Evolutionary conservation across 2,113 vertebrate species (phyloP).

Genomic region (Melanostigma gelatinosum): DNA sequence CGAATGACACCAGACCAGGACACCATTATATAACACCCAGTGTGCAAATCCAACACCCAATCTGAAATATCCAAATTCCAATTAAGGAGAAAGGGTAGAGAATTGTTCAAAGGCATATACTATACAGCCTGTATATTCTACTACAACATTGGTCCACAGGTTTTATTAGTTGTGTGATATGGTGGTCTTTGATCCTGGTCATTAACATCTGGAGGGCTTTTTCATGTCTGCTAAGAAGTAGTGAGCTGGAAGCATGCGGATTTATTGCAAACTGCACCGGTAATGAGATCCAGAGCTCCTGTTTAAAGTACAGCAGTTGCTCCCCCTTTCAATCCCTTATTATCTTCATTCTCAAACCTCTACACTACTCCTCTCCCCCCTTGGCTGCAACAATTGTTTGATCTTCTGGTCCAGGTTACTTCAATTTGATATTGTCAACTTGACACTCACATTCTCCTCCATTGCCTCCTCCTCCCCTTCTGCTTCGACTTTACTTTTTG

Average conservation of each 20-base stretch:
- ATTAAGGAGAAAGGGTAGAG: not conserved
- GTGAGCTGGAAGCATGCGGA: conserved; percentile 48
- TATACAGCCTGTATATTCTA: not conserved
- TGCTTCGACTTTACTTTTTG: conserved; percentile 47
- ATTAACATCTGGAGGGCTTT: conserved; percentile 68
- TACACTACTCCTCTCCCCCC: not conserved
- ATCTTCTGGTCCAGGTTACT: not conserved
- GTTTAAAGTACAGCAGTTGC: conserved; percentile 49
- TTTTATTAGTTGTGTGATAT: conserved; percentile 44
- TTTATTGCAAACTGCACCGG: conserved; percentile 36
- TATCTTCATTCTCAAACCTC: conserved; percentile 22
- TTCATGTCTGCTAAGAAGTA: conserved; percentile 51
- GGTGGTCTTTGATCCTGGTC: conserved; percentile 60
- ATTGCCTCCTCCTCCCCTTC: conserved; percentile 46
- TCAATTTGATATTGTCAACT: conserved; percentile 8
- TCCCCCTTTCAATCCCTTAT: conserved; percentile 10
- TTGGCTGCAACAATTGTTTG: conserved; percentile 8
- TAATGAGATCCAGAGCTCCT: conserved; percentile 81
- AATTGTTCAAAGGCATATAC: not conserved
- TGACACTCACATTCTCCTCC: conserved; percentile 29
- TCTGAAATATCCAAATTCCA: conserved; percentile 19
- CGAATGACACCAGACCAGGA: not conserved
- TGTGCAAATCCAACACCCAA: conserved; percentile 7
- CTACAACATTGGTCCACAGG: not conserved
- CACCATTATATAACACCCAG: conserved; percentile 1